Evolutionary conservation across 2,797 vertebrate species (phyloP).

Genomic region (Pipistrellus kuhlii): DNA sequence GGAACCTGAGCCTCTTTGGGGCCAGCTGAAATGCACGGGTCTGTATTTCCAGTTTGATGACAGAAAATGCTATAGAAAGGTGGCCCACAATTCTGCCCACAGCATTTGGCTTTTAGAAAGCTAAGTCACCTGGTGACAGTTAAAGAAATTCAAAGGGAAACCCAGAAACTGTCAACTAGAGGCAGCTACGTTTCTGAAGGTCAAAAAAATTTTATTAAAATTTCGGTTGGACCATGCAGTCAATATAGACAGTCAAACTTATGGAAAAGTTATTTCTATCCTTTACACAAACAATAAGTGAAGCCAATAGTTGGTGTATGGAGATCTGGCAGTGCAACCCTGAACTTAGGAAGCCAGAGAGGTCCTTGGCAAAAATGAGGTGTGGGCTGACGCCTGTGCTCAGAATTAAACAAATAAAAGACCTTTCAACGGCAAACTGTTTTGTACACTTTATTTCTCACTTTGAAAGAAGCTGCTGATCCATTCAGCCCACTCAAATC

Average conservation of each 20-base stretch:
- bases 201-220: accelerated
- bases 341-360: slow-evolving; percentile 11
- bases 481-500: slow-evolving; percentile 14
- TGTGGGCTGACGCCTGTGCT: slow-evolving; percentile 43
- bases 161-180: slow-evolving; percentile 3
- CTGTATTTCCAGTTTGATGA: slow-evolving; percentile 61
- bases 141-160: slow-evolving; percentile 53
- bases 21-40: slow-evolving; percentile 51
- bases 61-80: slow-evolving; percentile 35
- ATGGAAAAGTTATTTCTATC: slow-evolving; percentile 28
- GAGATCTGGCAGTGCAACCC: neutral
- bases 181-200: neutral
- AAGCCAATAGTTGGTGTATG: slow-evolving; percentile 47
- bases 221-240: neutral
- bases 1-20: slow-evolving; percentile 55
- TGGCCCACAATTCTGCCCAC: neutral
- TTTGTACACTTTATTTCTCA: neutral
- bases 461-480: slow-evolving; percentile 55
- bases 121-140: slow-evolving; percentile 16
- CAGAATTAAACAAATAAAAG: slow-evolving; percentile 50
- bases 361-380: slow-evolving; percentile 62
- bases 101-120: slow-evolving; percentile 44
- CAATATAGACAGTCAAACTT: slow-evolving; percentile 40
- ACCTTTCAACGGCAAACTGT: neutral
- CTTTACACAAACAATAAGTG: slow-evolving; percentile 29